These are phyloP conservation scores for Thamnophis sirtalis DNA, from an alignment of 2,113 vertebrate species.

Conservation along the genomic window DNA sequence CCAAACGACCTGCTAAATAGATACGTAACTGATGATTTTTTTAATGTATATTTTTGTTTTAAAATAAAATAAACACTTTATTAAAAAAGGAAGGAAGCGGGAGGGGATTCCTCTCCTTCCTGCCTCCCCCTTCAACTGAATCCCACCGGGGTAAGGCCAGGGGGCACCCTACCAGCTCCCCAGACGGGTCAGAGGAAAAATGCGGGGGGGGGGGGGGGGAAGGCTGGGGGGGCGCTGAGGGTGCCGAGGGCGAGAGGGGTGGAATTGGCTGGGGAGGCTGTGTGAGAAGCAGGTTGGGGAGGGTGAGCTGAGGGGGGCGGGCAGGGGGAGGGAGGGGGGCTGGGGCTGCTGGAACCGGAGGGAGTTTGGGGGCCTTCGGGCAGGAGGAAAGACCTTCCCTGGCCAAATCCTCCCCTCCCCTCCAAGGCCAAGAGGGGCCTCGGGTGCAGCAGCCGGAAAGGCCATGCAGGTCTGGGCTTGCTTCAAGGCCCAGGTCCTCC, in stretches of 20 bases:
- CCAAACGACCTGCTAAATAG: too few species aligned
- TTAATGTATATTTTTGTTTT: too few species aligned
- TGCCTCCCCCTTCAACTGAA: background rate
- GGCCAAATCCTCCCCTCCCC: background rate
- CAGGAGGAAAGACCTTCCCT: background rate
- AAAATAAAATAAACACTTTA: too few species aligned
- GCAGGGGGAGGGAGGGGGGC: too few species aligned
- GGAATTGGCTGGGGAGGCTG: rapidly evolving
- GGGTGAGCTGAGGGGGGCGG: background rate
- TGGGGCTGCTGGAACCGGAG: too few species aligned
- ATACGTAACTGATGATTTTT: too few species aligned
- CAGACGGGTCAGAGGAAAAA: background rate
- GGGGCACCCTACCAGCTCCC: background rate
- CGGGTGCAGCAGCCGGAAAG: background rate
- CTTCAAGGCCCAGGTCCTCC: background rate
- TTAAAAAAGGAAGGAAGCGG: too few species aligned
- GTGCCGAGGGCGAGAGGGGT: rapidly evolving
- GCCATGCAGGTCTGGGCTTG: background rate
- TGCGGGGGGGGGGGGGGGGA: background rate
- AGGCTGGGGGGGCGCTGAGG: too few species aligned
- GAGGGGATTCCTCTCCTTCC: too few species aligned
- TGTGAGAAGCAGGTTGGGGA: background rate
- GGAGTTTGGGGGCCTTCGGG: too few species aligned
- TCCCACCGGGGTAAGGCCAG: background rate
- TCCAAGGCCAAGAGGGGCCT: background rate